These are phyloP conservation scores for Tragelaphus buxtoni DNA, from an alignment of 2,113 vertebrate species.

Conservation along the genomic window DNA sequence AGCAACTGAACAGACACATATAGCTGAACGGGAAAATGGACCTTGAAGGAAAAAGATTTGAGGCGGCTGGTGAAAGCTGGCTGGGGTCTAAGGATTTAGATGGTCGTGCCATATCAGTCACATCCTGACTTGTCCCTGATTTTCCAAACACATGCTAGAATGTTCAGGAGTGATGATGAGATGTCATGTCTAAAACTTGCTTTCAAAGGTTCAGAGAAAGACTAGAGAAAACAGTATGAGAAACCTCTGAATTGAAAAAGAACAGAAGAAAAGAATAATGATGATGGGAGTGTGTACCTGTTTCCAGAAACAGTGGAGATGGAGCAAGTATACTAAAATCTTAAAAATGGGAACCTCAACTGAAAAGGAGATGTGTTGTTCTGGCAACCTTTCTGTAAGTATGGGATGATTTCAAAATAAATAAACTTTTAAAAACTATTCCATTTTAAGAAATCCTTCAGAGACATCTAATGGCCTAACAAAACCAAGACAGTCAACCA, in stretches of 20 bases:
- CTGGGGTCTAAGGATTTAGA: background rate
- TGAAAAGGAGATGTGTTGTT: background rate
- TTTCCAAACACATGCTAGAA: background rate
- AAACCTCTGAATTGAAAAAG: background rate
- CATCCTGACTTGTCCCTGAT: background rate
- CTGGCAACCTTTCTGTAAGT: background rate
- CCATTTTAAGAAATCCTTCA: background rate
- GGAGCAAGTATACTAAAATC: background rate
- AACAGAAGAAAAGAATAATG: background rate
- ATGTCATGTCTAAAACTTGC: background rate
- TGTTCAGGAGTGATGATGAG: background rate
- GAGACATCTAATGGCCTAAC: conserved; percentile 30
- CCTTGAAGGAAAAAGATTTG: background rate
- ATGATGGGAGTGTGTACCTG: background rate
- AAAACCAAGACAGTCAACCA: conserved; percentile 18
- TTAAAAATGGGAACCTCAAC: background rate
- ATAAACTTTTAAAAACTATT: background rate
- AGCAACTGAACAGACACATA: background rate
- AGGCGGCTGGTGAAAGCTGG: background rate
- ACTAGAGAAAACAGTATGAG: background rate
- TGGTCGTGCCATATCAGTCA: background rate
- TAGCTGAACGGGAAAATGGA: background rate
- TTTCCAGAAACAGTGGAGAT: background rate
- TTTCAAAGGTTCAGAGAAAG: conserved; percentile 5
- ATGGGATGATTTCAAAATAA: conserved; percentile 31